Base-by-base conservation (phyloP, 2,113 vertebrate genomes). In the Ammodytes dubius region DNA sequence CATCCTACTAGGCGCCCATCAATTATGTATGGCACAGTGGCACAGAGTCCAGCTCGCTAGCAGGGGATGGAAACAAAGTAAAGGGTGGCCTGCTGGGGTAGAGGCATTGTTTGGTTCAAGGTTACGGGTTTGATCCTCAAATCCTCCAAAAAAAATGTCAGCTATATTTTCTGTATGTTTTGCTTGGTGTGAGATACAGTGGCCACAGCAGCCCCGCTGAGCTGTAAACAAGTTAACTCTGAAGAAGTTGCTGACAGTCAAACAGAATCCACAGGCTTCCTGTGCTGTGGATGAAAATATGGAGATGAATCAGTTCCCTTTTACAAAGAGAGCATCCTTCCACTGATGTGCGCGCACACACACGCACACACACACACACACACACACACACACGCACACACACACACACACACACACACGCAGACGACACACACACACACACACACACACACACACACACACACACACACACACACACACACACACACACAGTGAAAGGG, bases 1-100 rank as follows among this genome's bases (percentile, higher is more conserved):
- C 72, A 70, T 77, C 71, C 77, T 75, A 82, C 84, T 79, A 27
- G 86, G 74, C 42, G 45, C 64, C 63, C 63, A 77, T 90, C 83
- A 86, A 74, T 92, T 82, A 88, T 76, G 69, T 40, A 77, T 49
- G 60, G 65, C 37, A 49, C 12, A 6, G 7, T 49, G 60, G 65
- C 37, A 49, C 12, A 8, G 7, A 43, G 53, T 75, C 49, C 27
- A 11, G 54, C 58, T 56, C 15, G 1, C 57, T 8, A 57, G 57
- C 13, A 8, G 66, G 40, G 65, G 56, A 54, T 12, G 50, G 70
- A 89, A 70, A 79, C 71, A 70, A 68, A 83, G 60, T 83, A 68
- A 74, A 82, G 64, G 12, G 17, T 14, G 13, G 37, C 19, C 66
- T 3, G 64, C 63, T 42, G 72, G 27, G 1, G 15, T 35, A 3